These are phyloP conservation scores for Drosophila repleta DNA, from an alignment of 1,140 invertebrate species.

Conservation along the genomic window DNA sequence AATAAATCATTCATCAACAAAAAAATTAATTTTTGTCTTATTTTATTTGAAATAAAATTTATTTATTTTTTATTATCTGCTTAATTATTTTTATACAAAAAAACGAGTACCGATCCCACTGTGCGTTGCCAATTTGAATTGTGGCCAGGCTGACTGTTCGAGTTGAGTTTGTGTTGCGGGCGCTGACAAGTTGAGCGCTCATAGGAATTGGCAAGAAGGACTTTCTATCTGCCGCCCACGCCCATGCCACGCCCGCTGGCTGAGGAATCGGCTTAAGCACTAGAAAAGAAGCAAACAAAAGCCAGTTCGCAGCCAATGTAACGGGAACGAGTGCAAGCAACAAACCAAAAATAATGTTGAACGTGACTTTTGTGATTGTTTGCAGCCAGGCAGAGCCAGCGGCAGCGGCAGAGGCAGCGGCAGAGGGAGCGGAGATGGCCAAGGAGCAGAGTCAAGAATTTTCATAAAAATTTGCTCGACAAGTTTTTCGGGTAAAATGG, in stretches of 20 bases:
- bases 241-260: too few relatives aligned
- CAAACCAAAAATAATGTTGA: conserved; percentile 83
- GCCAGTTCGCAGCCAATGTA: conserved; percentile 72
- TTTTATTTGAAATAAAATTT: too few relatives aligned
- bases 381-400: conserved; percentile 23
- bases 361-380: conserved; percentile 82
- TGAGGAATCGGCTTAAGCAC: conserved; percentile 75
- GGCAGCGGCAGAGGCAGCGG: not conserved
- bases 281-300: conserved; percentile 75
- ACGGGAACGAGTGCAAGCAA: conserved; percentile 51
- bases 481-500: conserved; percentile 60
- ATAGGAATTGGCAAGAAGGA: conserved; percentile 60
- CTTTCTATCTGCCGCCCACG: not conserved
- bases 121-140: conserved; percentile 73
- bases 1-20: too few relatives aligned
- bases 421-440: not conserved
- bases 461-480: conserved; percentile 80
- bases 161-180: conserved; percentile 36
- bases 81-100: too few relatives aligned
- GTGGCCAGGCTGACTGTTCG: conserved; percentile 38
- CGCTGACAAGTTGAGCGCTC: conserved; percentile 75
- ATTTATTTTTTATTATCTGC: too few relatives aligned
- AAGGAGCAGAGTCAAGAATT: conserved; percentile 56
- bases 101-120: too few relatives aligned
- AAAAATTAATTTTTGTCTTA: too few relatives aligned